Evolutionary conservation across 2,113 vertebrate species (phyloP), one percentile per base, ranked within the genome.

Genomic region (Hypomesus transpacificus): DNA sequence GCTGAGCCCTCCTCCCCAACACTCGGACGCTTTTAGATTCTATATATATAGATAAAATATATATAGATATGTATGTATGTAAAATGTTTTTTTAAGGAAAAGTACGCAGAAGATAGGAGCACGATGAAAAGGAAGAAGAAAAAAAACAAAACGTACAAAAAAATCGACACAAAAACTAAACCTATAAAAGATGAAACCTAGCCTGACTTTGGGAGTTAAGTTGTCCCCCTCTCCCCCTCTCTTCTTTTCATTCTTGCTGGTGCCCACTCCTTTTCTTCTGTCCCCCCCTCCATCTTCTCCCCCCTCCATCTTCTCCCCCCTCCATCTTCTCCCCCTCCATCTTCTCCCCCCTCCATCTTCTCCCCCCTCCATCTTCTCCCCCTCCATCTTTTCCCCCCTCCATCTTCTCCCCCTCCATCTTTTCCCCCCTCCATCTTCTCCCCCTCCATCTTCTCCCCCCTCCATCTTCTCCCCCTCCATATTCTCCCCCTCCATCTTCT

Each of bases 1-100:
- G 92, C 89, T 99, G 93, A 96, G 75, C 57, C 70, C 54, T 11
- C 39, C 39, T 11, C 1, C 51, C 24, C 8, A 16, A 73, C 71
- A 68, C 1, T 2, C 78, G 73, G 78, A 82, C 79, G n/a, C 76
- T 83, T 74, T 82, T 81, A 78, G 72, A 78, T 75, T 62, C 60
- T 69, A 75, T 54, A 62, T 73, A 71, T 78, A 52, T 83, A 81
- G 79, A 80, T 85, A 66, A 87, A 72, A 87, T 83, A 66, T 87
- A 82, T 53, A 69, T 24, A 76, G 22, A 21, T 63, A 81, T 89
- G 64, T 88, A 81, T 89, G 64, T 88, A 86, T 85, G 84, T 85
- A 85, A 59, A 78, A 89, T 70, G 84, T 86, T 88, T 81, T 80
- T 83, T 84, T 82, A 56, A 78, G 74, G 57, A 75, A 79, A 79